Conservation (phyloP, 2,113 vertebrate species). For the Nerophis ophidion region DNA sequence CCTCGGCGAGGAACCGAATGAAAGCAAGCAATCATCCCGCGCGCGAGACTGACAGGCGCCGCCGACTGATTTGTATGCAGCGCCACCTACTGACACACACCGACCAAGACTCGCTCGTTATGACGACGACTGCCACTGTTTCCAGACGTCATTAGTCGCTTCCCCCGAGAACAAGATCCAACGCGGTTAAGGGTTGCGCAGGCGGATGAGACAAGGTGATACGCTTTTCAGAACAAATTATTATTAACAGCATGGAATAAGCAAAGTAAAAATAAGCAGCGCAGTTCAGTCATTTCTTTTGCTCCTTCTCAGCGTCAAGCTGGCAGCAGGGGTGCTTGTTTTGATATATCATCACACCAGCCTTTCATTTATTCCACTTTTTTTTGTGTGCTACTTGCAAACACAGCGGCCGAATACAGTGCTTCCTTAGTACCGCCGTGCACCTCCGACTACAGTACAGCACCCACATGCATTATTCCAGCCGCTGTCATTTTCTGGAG, state of each 20-base stretch:
- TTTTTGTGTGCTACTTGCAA: not conserved
- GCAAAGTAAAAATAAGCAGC: not conserved
- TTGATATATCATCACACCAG: not conserved
- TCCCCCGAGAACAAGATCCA: not conserved
- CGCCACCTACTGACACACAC: not conserved
- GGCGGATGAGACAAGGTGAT: not conserved
- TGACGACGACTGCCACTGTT: not conserved
- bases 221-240: not conserved
- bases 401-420: too few species aligned
- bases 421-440: too few species aligned
- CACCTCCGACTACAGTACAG: too few species aligned
- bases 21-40: not conserved
- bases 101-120: not conserved
- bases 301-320: not conserved
- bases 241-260: not conserved
- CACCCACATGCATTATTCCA: too few species aligned
- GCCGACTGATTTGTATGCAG: not conserved
- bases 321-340: slow-evolving; percentile 2
- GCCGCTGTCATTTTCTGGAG: too few species aligned
- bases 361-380: slow-evolving; percentile 3
- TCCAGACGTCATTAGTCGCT: not conserved
- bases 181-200: not conserved
- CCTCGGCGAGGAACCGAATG: not conserved
- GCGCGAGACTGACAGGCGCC: not conserved
- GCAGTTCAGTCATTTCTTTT: not conserved